phyloP scores from a whole-genome alignment of 1,140 invertebrate species.

The Macrostomum lignano region DNA sequence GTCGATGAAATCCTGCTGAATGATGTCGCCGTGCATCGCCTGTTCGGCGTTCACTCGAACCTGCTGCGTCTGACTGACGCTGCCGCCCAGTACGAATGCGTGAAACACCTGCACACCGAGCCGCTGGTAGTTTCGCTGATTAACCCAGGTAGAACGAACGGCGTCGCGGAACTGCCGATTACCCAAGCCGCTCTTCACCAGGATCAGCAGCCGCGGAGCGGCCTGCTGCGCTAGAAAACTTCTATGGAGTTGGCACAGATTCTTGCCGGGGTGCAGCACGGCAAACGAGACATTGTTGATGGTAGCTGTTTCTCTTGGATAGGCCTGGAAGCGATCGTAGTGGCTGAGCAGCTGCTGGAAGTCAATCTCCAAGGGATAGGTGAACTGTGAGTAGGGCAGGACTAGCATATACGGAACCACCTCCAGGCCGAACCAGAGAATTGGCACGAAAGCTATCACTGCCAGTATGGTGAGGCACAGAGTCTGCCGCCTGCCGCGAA shows the following conservation, averaged over 20 bases:
- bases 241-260: neutral
- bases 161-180: slow-evolving; percentile 39
- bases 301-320: too few relatives aligned
- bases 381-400: too few relatives aligned
- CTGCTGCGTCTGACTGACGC: neutral
- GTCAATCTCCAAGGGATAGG: too few relatives aligned
- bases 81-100: slow-evolving; percentile 32
- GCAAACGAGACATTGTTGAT: neutral
- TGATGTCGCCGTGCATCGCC: slow-evolving; percentile 40
- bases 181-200: slow-evolving; percentile 50
- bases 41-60: slow-evolving; percentile 30
- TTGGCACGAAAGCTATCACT: too few relatives aligned
- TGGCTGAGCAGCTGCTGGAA: too few relatives aligned
- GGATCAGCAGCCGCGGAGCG: slow-evolving; percentile 15
- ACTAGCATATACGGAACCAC: too few relatives aligned
- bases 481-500: too few relatives aligned
- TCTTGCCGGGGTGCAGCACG: neutral
- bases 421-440: too few relatives aligned
- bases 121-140: slow-evolving; percentile 46
- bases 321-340: too few relatives aligned
- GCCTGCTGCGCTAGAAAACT: too few relatives aligned
- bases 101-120: slow-evolving; percentile 45
- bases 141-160: slow-evolving; percentile 52
- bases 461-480: too few relatives aligned
- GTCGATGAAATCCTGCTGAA: slow-evolving; percentile 50